Evolutionary conservation across 30 jellyfish, hydroid and myxozoan genomes (phyloP).

Genomic region (Cassiopea andromeda): DNA sequence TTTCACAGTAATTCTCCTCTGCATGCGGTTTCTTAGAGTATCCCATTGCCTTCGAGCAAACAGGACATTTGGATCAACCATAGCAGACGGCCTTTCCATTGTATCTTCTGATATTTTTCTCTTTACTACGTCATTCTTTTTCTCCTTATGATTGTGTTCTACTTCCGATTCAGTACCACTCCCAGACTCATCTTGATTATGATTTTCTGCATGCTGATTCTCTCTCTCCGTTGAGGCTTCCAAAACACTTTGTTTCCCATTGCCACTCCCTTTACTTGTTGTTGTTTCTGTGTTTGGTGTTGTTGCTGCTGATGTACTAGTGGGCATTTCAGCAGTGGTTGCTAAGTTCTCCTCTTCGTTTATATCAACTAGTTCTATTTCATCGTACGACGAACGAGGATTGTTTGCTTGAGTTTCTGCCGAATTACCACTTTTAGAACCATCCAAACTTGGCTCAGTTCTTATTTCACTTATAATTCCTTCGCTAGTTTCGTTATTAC

Average conservation of each 20-base stretch:
- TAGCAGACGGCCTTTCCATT: neutral
- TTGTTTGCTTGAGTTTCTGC: neutral
- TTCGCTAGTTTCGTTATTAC: neutral
- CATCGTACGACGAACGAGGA: conserved; percentile 5
- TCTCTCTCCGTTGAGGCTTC: neutral
- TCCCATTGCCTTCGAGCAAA: conserved; percentile 73
- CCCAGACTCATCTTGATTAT: neutral
- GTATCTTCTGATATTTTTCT: neutral
- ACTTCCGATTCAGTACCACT: neutral
- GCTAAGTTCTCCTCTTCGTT: conserved; percentile 28
- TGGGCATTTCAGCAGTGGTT: neutral
- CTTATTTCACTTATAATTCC: neutral
- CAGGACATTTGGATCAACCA: conserved; percentile 19
- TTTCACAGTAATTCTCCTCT: conserved; percentile 51
- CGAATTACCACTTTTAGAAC: neutral
- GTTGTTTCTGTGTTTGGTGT: too few relatives aligned
- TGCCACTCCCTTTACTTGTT: too few relatives aligned
- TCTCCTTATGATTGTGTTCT: neutral
- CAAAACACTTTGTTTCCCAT: neutral
- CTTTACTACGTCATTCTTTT: conserved; percentile 9
- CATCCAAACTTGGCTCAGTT: neutral
- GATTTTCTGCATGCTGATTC: neutral
- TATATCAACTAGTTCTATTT: conserved; percentile 35
- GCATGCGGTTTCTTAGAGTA: conserved; percentile 29
- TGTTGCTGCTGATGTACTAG: neutral